Base-by-base conservation (phyloP, 2,888 invertebrate species). In the Pseudolycoriella hygida region DNA sequence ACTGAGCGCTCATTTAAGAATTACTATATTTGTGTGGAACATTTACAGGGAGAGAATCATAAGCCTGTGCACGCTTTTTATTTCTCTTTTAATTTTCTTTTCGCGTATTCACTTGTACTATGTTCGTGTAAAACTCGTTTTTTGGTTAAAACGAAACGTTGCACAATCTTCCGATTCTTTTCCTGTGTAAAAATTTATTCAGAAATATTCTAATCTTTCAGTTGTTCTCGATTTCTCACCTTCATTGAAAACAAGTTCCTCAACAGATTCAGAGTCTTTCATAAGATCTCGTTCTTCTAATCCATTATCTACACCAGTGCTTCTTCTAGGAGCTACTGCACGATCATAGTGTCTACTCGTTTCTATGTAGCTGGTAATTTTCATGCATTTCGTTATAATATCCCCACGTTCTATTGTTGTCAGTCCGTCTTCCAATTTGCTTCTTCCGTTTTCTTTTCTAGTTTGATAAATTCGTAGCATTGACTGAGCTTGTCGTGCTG, bases 321-420 rank as follows among this genome's bases (percentile, higher is more conserved):
- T 20, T 31, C 34, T 38, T 49, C 68, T 56, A 50, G 61, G 45
- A 12, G 46, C 41, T 10, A 43, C 47, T 3, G 18, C 25, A 18
- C n/a, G n/a, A 32, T 20, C 42, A 5, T 43, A 45, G 12, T 47
- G 47, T 11, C 47, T 45, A 34, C 46, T 50, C 12, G 49, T 49
- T 41, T 50, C 52, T 10, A 50, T 50, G 40, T 50, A 50, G 8
- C 42, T 46, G 15, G 48, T 50, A 3, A 50, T 51, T 45, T 50
- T 78, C 53, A 84, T 80, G 62, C 87, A 88, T 54, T 85, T 81
- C 51, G 81, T 80, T 54, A 92, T 83, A 44, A 94, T 90, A 61
- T 94, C 93, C 57, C 89, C 89, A 53, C 94, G 73, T 46, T 86
- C 86, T 50, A 94, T 89, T 53, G 79, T 76, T 55, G 80, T 77